Evolutionary conservation across 2,113 vertebrate species (phyloP), one percentile per base, ranked within the genome.

Genomic region (Chaetops frenatus): DNA sequence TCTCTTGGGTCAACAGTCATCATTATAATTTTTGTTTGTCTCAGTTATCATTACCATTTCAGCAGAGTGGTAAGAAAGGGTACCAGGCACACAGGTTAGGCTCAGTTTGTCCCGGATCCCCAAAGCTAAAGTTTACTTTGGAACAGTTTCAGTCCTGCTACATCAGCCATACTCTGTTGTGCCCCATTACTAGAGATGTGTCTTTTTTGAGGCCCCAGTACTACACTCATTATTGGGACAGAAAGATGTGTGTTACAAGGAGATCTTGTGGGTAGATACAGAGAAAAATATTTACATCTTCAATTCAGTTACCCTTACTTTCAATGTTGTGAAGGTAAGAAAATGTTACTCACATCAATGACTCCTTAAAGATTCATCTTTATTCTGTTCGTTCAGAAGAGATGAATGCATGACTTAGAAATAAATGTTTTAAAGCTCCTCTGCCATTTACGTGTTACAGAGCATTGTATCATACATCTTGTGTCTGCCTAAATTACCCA

Each of bases 371-470:
- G 51, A 70, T 11, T 78, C 54, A 73, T 86, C 38, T 78, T 15
- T 31, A 57, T 12, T 47, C 72, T 81, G 17, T 31, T 81, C 20
- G 51, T 70, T 65, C 1, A 2, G 51, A 62, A 70, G 9, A 48
- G 10, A 19, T 78, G 56, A 78, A 61, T n/a, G 22, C 33, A 45
- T 28, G 28, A 81, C 13, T 87, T 86, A 36, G 28, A 86, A 85
- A 77, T 65, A 80, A 76, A 80, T 60, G 22, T 60, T 86, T 81
- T 66, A 74, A 61, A 90, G 19, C 22, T 81, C 22, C 58, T 86
- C 28, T 86, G 20, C 33, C 5, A 28, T 89, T 91, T 93, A 29
- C 22, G 29, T 81, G 22, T 79, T 66, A 54, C 22, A 71, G 53
- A 76, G 10, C 15, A 23, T 27, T 69, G 28, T 62, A 66, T 42